Evolutionary conservation across 2,888 invertebrate genomes (phyloP).

Genomic region (Xestia xanthographa): DNA sequence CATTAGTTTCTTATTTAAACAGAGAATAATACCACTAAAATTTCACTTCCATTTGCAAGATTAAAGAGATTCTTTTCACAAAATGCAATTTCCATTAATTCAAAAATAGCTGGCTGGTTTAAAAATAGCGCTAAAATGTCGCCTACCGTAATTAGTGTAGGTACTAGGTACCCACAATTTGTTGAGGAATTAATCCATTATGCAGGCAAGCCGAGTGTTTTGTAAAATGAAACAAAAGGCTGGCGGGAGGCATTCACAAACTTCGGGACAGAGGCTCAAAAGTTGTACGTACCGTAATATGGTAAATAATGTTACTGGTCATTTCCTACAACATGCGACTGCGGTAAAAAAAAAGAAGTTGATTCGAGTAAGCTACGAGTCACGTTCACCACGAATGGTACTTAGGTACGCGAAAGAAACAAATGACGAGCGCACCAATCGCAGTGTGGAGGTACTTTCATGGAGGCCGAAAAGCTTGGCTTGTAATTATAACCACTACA

Average conservation of each 20-base stretch:
- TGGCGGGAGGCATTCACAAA: slow-evolving; percentile 32
- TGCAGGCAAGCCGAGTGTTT: slow-evolving; percentile 48
- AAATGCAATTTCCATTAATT: slow-evolving; percentile 32
- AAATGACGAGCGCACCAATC: background rate
- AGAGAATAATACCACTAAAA: slow-evolving; percentile 5
- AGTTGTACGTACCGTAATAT: slow-evolving; percentile 38
- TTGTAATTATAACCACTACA: background rate
- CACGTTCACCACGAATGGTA: background rate
- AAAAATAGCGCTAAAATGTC: slow-evolving; percentile 46
- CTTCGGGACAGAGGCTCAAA: slow-evolving; percentile 42
- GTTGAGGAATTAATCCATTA: slow-evolving; percentile 64
- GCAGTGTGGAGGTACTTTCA: background rate
- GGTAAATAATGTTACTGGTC: slow-evolving; percentile 33
- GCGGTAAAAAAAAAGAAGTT: background rate
- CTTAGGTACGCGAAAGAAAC: background rate
- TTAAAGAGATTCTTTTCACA: slow-evolving; percentile 21
- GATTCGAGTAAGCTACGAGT: background rate
- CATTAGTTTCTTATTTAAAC: background rate
- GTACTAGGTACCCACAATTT: slow-evolving; percentile 42
- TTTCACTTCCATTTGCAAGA: slow-evolving; percentile 22
- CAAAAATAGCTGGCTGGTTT: slow-evolving; percentile 34
- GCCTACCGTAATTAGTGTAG: slow-evolving; percentile 41
- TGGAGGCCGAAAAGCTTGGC: background rate
- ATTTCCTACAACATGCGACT: background rate
- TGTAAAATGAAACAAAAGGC: slow-evolving; percentile 59